Percentiles rank a stretch among this genome's conserved stretches.
phyloP scores from a whole-genome alignment of 53 echinoderm and acorn worm species.

The Actinopyga echinites region DNA sequence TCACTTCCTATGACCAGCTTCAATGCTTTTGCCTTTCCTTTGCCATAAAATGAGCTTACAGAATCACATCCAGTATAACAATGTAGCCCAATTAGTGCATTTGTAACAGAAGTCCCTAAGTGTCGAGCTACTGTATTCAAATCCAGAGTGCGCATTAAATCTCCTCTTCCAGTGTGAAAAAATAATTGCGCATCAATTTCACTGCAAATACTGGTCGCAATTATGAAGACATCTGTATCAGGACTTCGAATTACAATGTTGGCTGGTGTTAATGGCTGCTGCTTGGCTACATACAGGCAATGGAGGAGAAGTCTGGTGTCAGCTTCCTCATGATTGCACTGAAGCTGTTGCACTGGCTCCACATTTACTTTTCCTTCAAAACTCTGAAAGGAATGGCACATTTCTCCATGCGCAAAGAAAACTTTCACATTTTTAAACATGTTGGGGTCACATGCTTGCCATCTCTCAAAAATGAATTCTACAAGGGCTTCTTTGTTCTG shows the following conservation, averaged over 20 bases:
- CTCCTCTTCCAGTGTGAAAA: slow-evolving; percentile 48
- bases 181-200: slow-evolving; percentile 12
- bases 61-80: slow-evolving; percentile 72
- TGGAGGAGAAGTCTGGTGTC: slow-evolving; percentile 66
- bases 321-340: slow-evolving; percentile 68
- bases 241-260: slow-evolving; percentile 57
- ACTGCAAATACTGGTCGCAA: not conserved
- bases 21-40: slow-evolving; percentile 57
- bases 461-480: slow-evolving; percentile 54
- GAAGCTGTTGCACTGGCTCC: slow-evolving; percentile 13
- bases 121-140: not conserved
- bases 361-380: slow-evolving; percentile 5
- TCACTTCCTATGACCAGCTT: slow-evolving; percentile 15
- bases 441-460: slow-evolving; percentile 29
- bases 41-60: slow-evolving; percentile 67
- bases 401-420: slow-evolving; percentile 49
- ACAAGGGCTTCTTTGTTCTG: slow-evolving; percentile 59
- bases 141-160: slow-evolving; percentile 37
- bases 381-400: slow-evolving; percentile 47
- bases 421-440: slow-evolving; percentile 51
- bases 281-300: not conserved
- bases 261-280: not conserved
- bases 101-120: slow-evolving; percentile 12
- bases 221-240: slow-evolving; percentile 62
- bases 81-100: slow-evolving; percentile 66